Percentiles rank a stretch among this genome's conserved stretches.
These are phyloP conservation scores for Gymnorhina tibicen DNA, from an alignment of 2,113 vertebrate species.

Conservation along the genomic window DNA sequence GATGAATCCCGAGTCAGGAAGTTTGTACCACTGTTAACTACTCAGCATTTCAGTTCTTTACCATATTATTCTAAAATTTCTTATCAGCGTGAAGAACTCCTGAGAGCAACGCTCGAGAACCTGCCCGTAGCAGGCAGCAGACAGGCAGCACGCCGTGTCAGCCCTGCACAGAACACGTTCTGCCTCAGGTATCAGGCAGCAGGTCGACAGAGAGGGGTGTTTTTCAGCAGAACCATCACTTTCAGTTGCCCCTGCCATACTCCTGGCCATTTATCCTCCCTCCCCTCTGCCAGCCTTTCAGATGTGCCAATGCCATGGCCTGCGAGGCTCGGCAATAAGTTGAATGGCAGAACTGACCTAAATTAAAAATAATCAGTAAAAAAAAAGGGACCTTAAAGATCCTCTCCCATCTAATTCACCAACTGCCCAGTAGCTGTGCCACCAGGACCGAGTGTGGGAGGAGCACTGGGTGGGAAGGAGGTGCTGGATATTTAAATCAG, in stretches of 20 bases:
- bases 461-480: not conserved
- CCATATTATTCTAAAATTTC: not conserved
- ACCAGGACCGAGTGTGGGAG: not conserved
- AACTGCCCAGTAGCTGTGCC: not conserved
- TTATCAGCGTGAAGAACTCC: not conserved
- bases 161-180: not conserved
- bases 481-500: not conserved
- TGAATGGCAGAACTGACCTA: not conserved
- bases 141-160: not conserved
- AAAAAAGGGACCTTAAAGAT: no score
- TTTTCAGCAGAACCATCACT: not conserved
- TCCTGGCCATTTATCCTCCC: not conserved
- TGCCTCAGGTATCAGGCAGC: not conserved
- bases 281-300: not conserved
- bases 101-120: rapidly evolving
- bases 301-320: not conserved
- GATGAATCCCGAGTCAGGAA: not conserved
- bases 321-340: not conserved
- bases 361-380: not conserved
- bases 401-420: not conserved
- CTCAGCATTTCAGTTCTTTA: not conserved
- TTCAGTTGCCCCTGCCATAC: not conserved
- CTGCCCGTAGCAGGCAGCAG: not conserved
- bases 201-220: not conserved
- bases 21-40: not conserved